Percentiles rank a stretch among this genome's conserved stretches.
Evolutionary conservation across 2,888 invertebrate species (phyloP).

Genomic region (Pachydiplax longipennis): DNA sequence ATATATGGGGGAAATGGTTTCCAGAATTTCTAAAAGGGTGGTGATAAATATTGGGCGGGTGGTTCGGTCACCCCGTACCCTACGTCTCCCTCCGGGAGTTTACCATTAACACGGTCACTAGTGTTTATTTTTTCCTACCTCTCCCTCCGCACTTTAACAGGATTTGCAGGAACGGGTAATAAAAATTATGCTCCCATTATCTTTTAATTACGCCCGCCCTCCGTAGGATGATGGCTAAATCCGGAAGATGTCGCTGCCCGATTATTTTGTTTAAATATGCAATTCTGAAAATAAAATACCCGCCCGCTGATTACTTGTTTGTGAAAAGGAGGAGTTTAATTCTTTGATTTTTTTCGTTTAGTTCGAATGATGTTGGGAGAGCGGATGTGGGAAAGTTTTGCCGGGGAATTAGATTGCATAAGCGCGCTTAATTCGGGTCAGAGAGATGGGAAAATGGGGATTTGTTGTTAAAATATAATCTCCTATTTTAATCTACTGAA

Average conservation of each 20-base stretch:
- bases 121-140: neutral
- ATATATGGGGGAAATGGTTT: conserved; percentile 32
- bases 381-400: neutral
- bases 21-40: conserved; percentile 23
- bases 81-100: neutral
- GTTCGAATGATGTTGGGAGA: too few species aligned
- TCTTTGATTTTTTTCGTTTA: too few species aligned
- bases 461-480: too few species aligned
- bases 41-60: conserved; percentile 18
- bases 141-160: neutral
- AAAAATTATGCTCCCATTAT: neutral
- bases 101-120: neutral
- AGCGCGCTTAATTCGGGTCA: neutral
- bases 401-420: neutral
- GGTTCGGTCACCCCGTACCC: neutral
- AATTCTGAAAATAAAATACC: neutral
- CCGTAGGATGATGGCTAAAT: neutral
- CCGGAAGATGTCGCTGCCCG: neutral
- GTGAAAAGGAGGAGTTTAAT: neutral
- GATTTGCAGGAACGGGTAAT: neutral
- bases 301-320: neutral
- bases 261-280: neutral
- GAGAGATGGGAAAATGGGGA: too few species aligned
- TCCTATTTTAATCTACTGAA: too few species aligned
- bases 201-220: neutral